Conservation (phyloP, 2,888 invertebrate genomes). For the Lepidochrysops patricia region DNA sequence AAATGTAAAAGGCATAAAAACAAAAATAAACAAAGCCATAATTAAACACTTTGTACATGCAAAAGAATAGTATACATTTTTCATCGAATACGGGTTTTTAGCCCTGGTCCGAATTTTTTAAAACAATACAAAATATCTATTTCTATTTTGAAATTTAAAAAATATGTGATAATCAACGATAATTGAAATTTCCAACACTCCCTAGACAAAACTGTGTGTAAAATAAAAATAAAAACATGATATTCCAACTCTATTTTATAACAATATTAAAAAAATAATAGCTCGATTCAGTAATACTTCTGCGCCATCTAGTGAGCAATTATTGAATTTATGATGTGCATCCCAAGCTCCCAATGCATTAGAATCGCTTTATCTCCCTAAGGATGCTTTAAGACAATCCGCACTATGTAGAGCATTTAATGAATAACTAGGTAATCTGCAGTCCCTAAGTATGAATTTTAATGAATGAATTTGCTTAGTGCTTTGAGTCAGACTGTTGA, state of each 20-base stretch:
- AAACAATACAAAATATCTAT: too few relatives aligned
- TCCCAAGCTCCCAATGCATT: background rate
- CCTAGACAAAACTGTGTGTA: background rate
- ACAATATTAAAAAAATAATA: background rate
- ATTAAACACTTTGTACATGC: slow-evolving; percentile 9
- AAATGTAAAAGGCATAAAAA: slow-evolving; percentile 8
- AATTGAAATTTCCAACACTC: background rate
- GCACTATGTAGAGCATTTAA: background rate
- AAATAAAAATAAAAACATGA: background rate
- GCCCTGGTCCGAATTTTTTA: too few relatives aligned
- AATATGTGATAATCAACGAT: too few relatives aligned
- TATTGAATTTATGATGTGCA: background rate
- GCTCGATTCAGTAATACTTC: background rate
- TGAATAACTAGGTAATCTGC: background rate
- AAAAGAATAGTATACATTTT: background rate
- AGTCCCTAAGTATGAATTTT: background rate
- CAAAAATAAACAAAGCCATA: background rate
- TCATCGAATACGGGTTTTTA: background rate
- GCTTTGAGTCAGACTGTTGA: background rate
- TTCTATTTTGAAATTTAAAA: too few relatives aligned
- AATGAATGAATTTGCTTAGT: background rate
- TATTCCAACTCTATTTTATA: background rate
- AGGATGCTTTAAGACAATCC: slow-evolving; percentile 1
- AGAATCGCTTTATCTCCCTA: background rate
- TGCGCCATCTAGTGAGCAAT: slow-evolving; percentile 25